phyloP scores from a whole-genome alignment of 2,113 vertebrate genomes.

The Notiomystis cincta region DNA sequence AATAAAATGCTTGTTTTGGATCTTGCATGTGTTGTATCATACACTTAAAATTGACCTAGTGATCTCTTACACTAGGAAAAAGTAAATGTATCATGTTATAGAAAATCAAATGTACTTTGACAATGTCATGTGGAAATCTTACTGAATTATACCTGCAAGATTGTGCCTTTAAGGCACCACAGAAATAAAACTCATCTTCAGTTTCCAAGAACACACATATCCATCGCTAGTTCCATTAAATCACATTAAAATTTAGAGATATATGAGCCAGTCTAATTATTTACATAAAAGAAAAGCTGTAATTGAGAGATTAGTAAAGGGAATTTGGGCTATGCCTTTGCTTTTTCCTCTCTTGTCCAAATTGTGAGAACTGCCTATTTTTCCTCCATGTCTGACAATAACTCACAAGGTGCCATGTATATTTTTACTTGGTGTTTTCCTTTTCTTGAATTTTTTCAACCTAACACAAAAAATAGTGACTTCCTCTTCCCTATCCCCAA shows the following conservation, averaged over 20 bases:
- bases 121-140: not conserved
- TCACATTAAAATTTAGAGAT: not conserved
- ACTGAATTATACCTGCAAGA: not conserved
- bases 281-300: not conserved
- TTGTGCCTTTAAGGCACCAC: not conserved
- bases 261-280: not conserved
- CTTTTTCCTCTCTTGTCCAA: not conserved
- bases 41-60: not conserved
- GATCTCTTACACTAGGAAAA: not conserved
- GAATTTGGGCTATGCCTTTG: not conserved
- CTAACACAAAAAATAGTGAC: not conserved
- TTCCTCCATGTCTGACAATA: not conserved
- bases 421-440: not conserved
- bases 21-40: not conserved
- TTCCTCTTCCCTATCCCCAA: not conserved
- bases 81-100: not conserved
- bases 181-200: not conserved
- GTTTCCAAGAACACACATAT: fast-evolving
- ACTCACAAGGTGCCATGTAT: not conserved
- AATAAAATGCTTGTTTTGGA: not conserved
- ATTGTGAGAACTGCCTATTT: not conserved
- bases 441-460: not conserved
- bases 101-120: not conserved
- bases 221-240: not conserved
- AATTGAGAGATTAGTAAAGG: not conserved